Evolutionary conservation across 2,888 invertebrate species (phyloP), one percentile per base, ranked within the genome.

Genomic region (Phaedon cochleariae): DNA sequence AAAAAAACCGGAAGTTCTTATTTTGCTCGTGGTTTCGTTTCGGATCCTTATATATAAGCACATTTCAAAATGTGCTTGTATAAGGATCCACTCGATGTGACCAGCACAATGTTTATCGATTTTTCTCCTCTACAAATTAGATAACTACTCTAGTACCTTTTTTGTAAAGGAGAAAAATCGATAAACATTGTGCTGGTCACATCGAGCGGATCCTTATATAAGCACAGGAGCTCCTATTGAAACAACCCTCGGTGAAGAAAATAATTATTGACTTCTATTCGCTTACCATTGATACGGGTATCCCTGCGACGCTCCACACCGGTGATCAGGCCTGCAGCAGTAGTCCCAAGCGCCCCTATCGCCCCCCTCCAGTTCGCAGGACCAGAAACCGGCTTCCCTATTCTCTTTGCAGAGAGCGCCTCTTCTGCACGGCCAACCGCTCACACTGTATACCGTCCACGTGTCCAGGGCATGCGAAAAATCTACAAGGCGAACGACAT

Each of bases 281-380:
- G 55, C 80, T 84, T 84, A 93, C 94, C 95, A 95, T 66, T 93
- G 93, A 79, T 94, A 94, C 62, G 88, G 86, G 77, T 91, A 92
- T 67, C 93, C 94, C 79, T 90, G 90, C 22, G 94, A 93, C 78
- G 91, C 93, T 1, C 95, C 95, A 79, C 95, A 95, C 57, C 91
- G 89, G 79, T 94, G 93, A 34, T 90, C 89, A 0, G 93, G 91
- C 22, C 92, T 87, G 76, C 95, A 95, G 78, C 95, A 95, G 76
- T 95, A 95, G 79, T 95, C 95, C 94, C 94, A 95, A 0, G 89
- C 87, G 6, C 90, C 90, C 73, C 85, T 81, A 74, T 89, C 90
- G 0, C 87, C 86, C 0, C 90, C 90, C 71, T 94, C 94, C 0
- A 92, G 87, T 74, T 94, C 93, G 74, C 95, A 95, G 15, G 90